A percentile compares a stretch with the other conserved stretches of the same genome.
phyloP scores from a whole-genome alignment of 2,888 invertebrate species.

The Venusia cambrica region DNA sequence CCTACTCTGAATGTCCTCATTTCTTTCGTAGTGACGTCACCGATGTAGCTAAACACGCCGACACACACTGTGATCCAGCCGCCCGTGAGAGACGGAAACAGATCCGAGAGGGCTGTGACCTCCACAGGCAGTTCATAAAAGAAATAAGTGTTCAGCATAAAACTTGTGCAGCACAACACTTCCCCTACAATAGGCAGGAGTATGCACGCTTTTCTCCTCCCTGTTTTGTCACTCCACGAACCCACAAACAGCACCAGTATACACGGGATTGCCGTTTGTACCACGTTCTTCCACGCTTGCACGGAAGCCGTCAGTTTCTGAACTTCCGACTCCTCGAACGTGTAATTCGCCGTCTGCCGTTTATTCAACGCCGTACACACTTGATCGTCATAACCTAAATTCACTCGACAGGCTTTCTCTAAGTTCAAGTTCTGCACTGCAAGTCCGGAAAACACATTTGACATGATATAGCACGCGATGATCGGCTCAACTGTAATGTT shows the following conservation, averaged over 20 bases:
- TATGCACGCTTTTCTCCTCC: constrained; percentile 81
- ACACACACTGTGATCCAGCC: constrained; percentile 82
- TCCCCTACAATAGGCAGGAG: constrained; percentile 80
- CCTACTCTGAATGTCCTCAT: constrained; percentile 83
- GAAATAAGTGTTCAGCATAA: constrained; percentile 79
- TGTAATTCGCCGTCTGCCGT: constrained; percentile 86
- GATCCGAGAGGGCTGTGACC: constrained; percentile 76
- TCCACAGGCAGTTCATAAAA: constrained; percentile 81
- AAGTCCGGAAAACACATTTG: constrained; percentile 85
- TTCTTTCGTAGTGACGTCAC: constrained; percentile 81
- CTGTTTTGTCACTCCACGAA: constrained; percentile 83
- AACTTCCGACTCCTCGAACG: constrained; percentile 83
- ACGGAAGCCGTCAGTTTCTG: constrained; percentile 81
- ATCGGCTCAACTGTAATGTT: constrained; percentile 86
- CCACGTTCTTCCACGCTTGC: constrained; percentile 80
- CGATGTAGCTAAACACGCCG: constrained; percentile 83
- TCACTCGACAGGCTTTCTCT: constrained; percentile 92
- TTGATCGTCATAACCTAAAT: constrained; percentile 86
- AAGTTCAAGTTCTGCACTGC: constrained; percentile 92
- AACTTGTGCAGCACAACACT: constrained; percentile 72
- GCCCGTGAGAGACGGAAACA: constrained; percentile 79
- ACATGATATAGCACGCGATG: constrained; percentile 85
- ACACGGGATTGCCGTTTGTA: constrained; percentile 80
- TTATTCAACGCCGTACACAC: constrained; percentile 88
- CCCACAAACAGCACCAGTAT: constrained; percentile 81